Percentiles rank a stretch among this genome's conserved stretches.
phyloP scores from a whole-genome alignment of 2,888 invertebrate genomes.

The Thereva nobilitata region DNA sequence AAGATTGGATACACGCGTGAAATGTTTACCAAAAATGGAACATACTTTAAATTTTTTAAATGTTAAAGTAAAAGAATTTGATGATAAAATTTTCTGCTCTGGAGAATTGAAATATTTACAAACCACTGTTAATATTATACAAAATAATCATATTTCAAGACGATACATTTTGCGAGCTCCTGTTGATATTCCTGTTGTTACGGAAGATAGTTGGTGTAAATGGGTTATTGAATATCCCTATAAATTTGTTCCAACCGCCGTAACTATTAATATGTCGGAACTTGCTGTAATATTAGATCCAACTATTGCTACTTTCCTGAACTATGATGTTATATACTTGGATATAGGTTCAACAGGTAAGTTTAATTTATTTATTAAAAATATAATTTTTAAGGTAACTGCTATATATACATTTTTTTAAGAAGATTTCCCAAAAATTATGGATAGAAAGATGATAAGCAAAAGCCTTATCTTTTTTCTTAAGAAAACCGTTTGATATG shows the following conservation, averaged over 20 bases:
- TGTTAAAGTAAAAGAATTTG: conserved; percentile 4
- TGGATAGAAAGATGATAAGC: too few relatives aligned
- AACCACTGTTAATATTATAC: background rate
- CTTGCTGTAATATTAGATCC: conserved; percentile 66
- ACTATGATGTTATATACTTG: conserved; percentile 57
- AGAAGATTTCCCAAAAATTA: too few relatives aligned
- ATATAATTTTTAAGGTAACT: background rate
- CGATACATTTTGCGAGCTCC: conserved; percentile 30
- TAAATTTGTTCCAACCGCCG: conserved; percentile 55
- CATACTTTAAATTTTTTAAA: background rate
- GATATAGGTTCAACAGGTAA: background rate
- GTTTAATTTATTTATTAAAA: background rate
- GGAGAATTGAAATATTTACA: conserved; percentile 7
- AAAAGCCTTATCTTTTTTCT: too few relatives aligned
- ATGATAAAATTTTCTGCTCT: background rate
- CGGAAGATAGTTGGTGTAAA: conserved; percentile 9
- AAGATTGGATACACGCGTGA: background rate
- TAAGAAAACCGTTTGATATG: too few relatives aligned
- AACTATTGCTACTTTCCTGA: conserved; percentile 67
- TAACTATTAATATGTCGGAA: conserved; percentile 61
- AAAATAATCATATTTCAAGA: background rate
- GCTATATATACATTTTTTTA: too few relatives aligned
- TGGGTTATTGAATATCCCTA: conserved; percentile 31
- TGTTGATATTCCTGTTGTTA: background rate
- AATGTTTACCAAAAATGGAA: conserved; percentile 5